Evolutionary conservation across 2,797 vertebrate species (phyloP), one percentile per base, ranked within the genome.

Genomic region (Ptychadena robeensis): DNA sequence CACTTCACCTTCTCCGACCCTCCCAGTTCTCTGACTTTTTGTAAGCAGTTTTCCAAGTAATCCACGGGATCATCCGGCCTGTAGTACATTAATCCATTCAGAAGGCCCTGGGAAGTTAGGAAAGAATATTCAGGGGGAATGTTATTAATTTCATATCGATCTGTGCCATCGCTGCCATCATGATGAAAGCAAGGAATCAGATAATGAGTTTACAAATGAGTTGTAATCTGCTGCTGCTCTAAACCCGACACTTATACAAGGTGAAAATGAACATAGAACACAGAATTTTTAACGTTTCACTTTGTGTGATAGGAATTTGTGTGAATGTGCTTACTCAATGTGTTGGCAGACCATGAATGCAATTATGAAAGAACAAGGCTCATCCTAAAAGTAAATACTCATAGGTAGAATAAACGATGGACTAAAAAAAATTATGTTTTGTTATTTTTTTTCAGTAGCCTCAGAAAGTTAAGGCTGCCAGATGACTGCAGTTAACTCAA

Each of bases 31-130:
- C 93, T 94, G 37, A 95, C 96, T 91, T 97, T 98, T 89, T 97
- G 96, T 88, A 99, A 92, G 88, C 97, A 99, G 83, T 88, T 91
- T 91, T 99, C 97, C 91, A 99, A 89, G 91, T 97, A 99, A 73
- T 98, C 97, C 65, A 98, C 88, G n/a, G 98, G 98, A 90, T 99
- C 97, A 80, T 99, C 97, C 0, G 98, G 98, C 65, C 96, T 96
- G 87, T 96, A 95, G 91, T 95, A 98, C 96, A 99, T 98, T 91
- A 99, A 87, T 88, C 98, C 98, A 86, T 98, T 99, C 90, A 99
- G 91, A 87, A 99, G 93, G 88, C 98, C 98, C 98, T 99, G 93
- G 66, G 92, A 92, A 0, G 34, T 9, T 88, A 86, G 37, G 44
- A 71, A 1, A 59, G 53, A 53, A 79, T 59, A 79, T 57, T 61